Conservation (phyloP, 1,140 invertebrate genomes). For the Schlechtendalia chinensis region DNA sequence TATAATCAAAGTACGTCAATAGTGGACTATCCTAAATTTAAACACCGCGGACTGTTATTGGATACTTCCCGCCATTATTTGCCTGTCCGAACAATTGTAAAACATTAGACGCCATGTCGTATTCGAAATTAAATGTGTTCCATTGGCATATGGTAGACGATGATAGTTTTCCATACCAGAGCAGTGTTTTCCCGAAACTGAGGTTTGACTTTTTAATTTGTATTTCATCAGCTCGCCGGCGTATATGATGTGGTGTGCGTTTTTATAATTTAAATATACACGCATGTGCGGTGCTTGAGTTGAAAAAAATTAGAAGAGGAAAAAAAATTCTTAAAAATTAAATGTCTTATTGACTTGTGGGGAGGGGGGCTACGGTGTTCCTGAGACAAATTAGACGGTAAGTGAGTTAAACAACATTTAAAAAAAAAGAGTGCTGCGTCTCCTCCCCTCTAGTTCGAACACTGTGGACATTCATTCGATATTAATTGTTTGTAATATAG, state of each 20-base stretch:
- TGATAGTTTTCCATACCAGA: slow-evolving; percentile 85
- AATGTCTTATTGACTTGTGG: too few relatives aligned
- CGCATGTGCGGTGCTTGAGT: too few relatives aligned
- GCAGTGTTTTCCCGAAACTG: slow-evolving; percentile 70
- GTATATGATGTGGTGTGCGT: too few relatives aligned
- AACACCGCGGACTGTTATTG: slow-evolving; percentile 74
- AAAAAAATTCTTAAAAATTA: too few relatives aligned
- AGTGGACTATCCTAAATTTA: slow-evolving; percentile 71
- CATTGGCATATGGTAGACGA: slow-evolving; percentile 95
- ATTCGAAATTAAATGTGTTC: slow-evolving; percentile 88
- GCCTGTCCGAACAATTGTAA: slow-evolving; percentile 64
- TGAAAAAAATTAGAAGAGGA: too few relatives aligned
- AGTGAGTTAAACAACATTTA: too few relatives aligned
- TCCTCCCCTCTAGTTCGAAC: too few relatives aligned
- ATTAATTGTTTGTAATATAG: slow-evolving; percentile 57
- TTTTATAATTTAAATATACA: neutral
- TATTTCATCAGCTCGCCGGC: neutral
- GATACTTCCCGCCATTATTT: slow-evolving; percentile 83
- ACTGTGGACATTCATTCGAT: too few relatives aligned
- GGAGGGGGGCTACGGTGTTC: too few relatives aligned
- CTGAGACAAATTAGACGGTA: too few relatives aligned
- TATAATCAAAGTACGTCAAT: slow-evolving; percentile 55
- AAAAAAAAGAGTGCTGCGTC: too few relatives aligned
- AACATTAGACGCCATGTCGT: slow-evolving; percentile 78
- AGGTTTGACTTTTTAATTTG: slow-evolving; percentile 59